A percentile compares a stretch with the other conserved stretches of the same genome.
Conservation (phyloP, 1,140 invertebrate genomes). For the Daktulosphaira vitifoliae region DNA sequence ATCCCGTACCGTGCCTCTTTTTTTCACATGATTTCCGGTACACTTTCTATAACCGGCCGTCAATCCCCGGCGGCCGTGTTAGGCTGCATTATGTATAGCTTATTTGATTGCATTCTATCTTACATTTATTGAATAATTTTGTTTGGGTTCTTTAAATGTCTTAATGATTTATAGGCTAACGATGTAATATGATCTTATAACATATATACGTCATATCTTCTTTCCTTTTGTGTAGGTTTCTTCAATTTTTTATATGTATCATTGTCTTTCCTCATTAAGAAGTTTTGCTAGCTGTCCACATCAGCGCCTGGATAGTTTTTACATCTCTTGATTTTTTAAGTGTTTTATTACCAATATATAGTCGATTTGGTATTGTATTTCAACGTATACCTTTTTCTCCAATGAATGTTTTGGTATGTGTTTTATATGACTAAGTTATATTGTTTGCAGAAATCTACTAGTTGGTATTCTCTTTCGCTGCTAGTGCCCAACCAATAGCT, state of each 20-base stretch:
- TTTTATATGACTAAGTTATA: conserved; percentile 40
- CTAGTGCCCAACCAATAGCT: conserved; percentile 38
- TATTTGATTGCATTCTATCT: not conserved
- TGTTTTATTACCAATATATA: conserved; percentile 40
- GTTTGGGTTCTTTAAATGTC: conserved; percentile 13
- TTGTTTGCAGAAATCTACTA: conserved; percentile 41
- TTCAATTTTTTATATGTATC: conserved; percentile 24
- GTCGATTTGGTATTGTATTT: conserved; percentile 43
- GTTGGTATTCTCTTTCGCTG: conserved; percentile 40
- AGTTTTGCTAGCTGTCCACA: conserved; percentile 41
- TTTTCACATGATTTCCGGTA: no score
- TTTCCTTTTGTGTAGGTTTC: conserved; percentile 3
- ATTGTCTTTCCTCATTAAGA: conserved; percentile 34
- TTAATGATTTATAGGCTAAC: conserved; percentile 1
- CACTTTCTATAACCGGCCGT: no score
- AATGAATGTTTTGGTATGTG: conserved; percentile 40
- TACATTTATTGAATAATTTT: conserved; percentile 8
- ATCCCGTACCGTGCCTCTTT: no score
- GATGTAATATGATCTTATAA: not conserved
- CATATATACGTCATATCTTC: conserved; percentile 8
- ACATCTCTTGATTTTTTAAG: conserved; percentile 39
- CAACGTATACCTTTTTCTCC: conserved; percentile 41
- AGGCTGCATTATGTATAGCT: no score
- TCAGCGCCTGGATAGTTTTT: conserved; percentile 39
- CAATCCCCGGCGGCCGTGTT: no score